phyloP scores from a whole-genome alignment of 2,797 vertebrate species.

The Okamejei kenojei region DNA sequence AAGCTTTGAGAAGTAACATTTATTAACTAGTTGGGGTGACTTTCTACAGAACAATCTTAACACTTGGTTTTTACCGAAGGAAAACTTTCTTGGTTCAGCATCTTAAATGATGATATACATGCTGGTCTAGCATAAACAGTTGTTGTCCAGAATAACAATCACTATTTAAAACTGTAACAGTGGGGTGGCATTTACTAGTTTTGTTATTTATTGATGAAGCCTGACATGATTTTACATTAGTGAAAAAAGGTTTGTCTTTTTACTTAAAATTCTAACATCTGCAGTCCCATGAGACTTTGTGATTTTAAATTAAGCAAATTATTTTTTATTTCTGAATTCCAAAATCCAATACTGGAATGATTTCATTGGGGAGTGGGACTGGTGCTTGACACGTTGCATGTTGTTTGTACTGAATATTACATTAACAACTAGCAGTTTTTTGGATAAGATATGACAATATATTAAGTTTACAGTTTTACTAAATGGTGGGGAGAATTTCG shows the following conservation, averaged over 20 bases:
- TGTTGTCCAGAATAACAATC: neutral
- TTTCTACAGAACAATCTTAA: neutral
- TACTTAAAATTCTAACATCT: too few relatives aligned
- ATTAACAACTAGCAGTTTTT: neutral
- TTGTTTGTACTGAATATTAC: neutral
- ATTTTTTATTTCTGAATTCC: too few relatives aligned
- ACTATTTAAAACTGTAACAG: neutral
- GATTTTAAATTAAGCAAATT: neutral
- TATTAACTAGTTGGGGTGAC: neutral
- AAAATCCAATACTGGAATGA: too few relatives aligned
- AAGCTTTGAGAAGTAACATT: slow-evolving; percentile 45
- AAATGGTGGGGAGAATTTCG: neutral
- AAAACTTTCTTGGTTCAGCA: neutral
- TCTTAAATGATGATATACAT: neutral
- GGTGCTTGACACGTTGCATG: neutral
- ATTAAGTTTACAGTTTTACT: neutral
- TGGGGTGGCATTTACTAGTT: neutral
- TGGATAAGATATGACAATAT: neutral
- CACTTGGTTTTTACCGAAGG: neutral
- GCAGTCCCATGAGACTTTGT: too few relatives aligned
- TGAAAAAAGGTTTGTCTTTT: neutral
- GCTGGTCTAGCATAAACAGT: neutral
- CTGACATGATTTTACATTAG: neutral
- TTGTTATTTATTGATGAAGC: neutral
- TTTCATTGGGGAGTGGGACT: neutral